These are phyloP conservation scores for Tetramorium simillimum DNA, from an alignment of 1,140 invertebrate species.

Conservation along the genomic window DNA sequence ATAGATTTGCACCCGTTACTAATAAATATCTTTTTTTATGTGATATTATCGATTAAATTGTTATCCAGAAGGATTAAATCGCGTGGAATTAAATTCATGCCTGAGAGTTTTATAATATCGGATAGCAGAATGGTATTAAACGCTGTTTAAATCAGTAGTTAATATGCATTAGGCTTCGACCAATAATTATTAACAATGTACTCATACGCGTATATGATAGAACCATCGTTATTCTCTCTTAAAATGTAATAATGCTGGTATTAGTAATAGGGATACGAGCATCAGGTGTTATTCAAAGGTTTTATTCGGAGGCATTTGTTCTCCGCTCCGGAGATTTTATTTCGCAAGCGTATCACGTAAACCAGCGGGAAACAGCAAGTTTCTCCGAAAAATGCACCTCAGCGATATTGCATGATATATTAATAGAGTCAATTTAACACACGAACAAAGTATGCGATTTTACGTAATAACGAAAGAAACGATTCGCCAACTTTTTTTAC, in stretches of 20 bases:
- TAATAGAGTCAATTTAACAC: slow-evolving; percentile 12
- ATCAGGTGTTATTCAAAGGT: slow-evolving; percentile 25
- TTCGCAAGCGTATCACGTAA: slow-evolving; percentile 32
- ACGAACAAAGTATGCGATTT: background rate
- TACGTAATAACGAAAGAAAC: background rate
- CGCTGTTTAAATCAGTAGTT: background rate
- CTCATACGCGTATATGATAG: background rate
- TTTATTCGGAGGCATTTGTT: slow-evolving; percentile 9
- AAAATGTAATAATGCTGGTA: background rate
- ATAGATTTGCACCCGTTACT: background rate
- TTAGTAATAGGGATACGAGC: slow-evolving; percentile 16
- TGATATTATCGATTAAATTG: background rate
- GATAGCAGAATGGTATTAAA: background rate
- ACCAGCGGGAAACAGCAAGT: slow-evolving; percentile 9
- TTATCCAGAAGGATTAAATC: background rate
- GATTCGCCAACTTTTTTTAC: background rate
- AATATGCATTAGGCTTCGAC: slow-evolving; percentile 9
- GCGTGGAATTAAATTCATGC: background rate
- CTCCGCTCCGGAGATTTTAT: slow-evolving; percentile 12
- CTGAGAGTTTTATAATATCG: background rate
- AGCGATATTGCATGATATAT: slow-evolving; percentile 42
- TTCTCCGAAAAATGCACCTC: slow-evolving; percentile 38
- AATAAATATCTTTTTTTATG: background rate
- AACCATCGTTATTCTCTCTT: background rate
- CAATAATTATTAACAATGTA: slow-evolving; percentile 1